A percentile compares a stretch with the other conserved stretches of the same genome.
These are phyloP conservation scores for Lordiphosa collinella DNA, from an alignment of 1,140 invertebrate species.

Conservation along the genomic window DNA sequence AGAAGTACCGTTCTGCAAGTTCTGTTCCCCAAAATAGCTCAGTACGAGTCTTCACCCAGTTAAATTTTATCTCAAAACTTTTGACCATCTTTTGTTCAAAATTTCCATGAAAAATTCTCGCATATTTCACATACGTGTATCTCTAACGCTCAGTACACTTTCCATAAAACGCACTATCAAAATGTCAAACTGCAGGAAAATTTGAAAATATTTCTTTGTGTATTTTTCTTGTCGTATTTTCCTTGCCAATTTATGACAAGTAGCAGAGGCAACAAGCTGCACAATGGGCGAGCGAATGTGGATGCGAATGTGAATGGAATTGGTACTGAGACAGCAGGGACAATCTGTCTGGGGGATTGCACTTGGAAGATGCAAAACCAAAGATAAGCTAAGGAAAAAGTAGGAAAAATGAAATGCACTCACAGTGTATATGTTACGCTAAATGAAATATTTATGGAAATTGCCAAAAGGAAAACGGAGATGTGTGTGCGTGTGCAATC, in stretches of 20 bases:
- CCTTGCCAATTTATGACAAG: slow-evolving; percentile 68
- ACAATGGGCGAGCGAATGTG: slow-evolving; percentile 19
- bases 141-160: too few relatives aligned
- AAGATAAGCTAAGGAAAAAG: slow-evolving; percentile 52
- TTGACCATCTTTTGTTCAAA: too few relatives aligned
- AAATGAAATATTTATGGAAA: slow-evolving; percentile 77
- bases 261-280: slow-evolving; percentile 55
- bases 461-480: slow-evolving; percentile 31
- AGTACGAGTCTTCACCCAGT: too few relatives aligned
- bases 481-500: slow-evolving; percentile 22
- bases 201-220: slow-evolving; percentile 18
- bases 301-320: slow-evolving; percentile 5
- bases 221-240: slow-evolving; percentile 5
- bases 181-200: slow-evolving; percentile 46
- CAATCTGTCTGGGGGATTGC: slow-evolving; percentile 17
- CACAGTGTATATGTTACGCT: slow-evolving; percentile 49
- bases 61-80: too few relatives aligned
- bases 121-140: too few relatives aligned
- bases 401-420: slow-evolving; percentile 18
- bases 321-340: slow-evolving; percentile 3
- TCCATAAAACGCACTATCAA: slow-evolving; percentile 18
- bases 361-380: slow-evolving; percentile 48
- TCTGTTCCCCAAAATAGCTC: too few relatives aligned
- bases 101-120: too few relatives aligned
- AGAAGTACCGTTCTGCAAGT: too few relatives aligned